A percentile compares a stretch with the other conserved stretches of the same genome.
phyloP scores from a whole-genome alignment of 92 coral and sea anemone genomes.

The Micromussa lordhowensis region DNA sequence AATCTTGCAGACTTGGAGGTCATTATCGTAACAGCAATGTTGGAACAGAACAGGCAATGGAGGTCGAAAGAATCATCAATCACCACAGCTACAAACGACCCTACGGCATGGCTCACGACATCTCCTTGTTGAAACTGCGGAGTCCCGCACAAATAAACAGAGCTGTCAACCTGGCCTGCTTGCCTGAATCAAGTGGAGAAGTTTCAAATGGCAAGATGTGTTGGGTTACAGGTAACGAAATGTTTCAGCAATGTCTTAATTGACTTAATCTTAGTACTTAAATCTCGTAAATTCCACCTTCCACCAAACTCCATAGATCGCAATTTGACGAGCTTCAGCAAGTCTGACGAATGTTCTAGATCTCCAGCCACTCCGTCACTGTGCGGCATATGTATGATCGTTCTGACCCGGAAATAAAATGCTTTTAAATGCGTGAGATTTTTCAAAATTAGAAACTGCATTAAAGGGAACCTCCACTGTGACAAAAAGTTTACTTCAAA shows the following conservation, averaged over 20 bases:
- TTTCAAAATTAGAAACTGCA: no score
- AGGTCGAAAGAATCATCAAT: slow-evolving; percentile 46
- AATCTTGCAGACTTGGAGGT: slow-evolving; percentile 62
- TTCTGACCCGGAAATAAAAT: background rate
- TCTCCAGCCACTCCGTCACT: background rate
- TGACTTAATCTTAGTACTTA: no score
- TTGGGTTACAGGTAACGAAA: slow-evolving; percentile 63
- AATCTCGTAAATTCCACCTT: background rate
- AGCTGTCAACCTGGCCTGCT: slow-evolving; percentile 47
- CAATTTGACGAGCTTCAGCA: background rate
- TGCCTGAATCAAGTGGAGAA: slow-evolving; percentile 20
- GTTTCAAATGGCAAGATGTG: slow-evolving; percentile 49
- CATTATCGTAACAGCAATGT: slow-evolving; percentile 51
- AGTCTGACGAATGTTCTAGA: background rate
- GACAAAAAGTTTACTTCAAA: no score
- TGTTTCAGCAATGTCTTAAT: background rate
- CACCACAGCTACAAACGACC: slow-evolving; percentile 66
- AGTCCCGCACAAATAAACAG: slow-evolving; percentile 30
- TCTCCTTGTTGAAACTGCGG: slow-evolving; percentile 45
- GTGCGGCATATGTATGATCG: background rate
- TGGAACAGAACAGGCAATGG: slow-evolving; percentile 59
- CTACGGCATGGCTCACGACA: slow-evolving; percentile 65
- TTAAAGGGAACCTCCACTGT: no score
- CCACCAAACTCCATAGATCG: background rate
- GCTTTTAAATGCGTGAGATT: no score